Percentiles rank a stretch among this genome's conserved stretches.
phyloP scores from a whole-genome alignment of 1,140 invertebrate genomes.

The Orussus abietinus region DNA sequence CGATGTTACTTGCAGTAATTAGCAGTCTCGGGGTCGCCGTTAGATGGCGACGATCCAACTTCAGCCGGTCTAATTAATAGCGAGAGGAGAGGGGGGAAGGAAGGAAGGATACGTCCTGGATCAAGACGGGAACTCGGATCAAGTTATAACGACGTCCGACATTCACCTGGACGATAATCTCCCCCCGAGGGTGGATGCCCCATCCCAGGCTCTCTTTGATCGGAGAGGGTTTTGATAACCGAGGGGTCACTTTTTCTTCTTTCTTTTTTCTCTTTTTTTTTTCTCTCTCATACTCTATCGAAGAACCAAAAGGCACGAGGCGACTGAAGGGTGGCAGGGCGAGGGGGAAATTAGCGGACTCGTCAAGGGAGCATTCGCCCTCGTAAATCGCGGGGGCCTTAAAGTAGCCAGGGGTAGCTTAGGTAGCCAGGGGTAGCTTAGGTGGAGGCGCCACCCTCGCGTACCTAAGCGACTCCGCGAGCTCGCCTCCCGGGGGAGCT shows the following conservation, averaged over 20 bases:
- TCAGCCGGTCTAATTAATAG: conserved; percentile 26
- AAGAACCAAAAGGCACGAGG: conserved; percentile 16
- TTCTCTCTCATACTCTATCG: conserved; percentile 11
- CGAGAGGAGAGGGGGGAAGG: conserved; percentile 15
- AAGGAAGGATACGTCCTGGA: too few relatives aligned
- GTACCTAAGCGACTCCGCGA: conserved; percentile 12
- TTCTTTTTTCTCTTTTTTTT: neutral
- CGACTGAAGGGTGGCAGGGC: too few relatives aligned
- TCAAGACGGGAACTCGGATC: conserved; percentile 17
- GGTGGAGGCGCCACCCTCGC: too few relatives aligned
- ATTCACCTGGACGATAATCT: conserved; percentile 15
- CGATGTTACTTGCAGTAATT: conserved; percentile 27
- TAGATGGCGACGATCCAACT: conserved; percentile 22
- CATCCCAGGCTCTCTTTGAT: too few relatives aligned
- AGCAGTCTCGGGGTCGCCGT: conserved; percentile 20
- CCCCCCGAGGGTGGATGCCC: neutral
- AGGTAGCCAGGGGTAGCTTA: too few relatives aligned
- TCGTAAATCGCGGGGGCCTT: too few relatives aligned
- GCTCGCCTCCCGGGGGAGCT: conserved; percentile 22
- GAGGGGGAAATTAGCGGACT: too few relatives aligned
- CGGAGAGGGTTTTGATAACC: too few relatives aligned
- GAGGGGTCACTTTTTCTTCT: too few relatives aligned
- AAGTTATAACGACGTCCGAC: conserved; percentile 20
- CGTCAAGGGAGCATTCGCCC: too few relatives aligned
- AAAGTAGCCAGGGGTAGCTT: too few relatives aligned